phyloP scores from a whole-genome alignment of 35 echinoderm and acorn worm genomes.

The Chiridota heheva region DNA sequence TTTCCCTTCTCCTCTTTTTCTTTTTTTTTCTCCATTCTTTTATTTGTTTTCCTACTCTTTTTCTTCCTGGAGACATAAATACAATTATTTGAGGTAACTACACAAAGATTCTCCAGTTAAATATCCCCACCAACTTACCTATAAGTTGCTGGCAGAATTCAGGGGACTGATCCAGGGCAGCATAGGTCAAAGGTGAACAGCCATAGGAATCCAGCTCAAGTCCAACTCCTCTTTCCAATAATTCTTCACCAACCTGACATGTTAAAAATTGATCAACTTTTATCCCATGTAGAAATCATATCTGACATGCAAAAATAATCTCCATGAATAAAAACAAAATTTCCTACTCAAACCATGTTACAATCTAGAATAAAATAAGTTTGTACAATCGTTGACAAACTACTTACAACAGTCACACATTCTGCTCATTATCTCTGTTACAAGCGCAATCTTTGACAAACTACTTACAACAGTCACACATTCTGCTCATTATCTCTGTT shows the following conservation, averaged over 20 bases:
- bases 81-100: conserved; percentile 25
- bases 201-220: conserved; percentile 26
- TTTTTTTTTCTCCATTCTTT: conserved; percentile 17
- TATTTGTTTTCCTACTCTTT: background rate
- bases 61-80: conserved; percentile 1
- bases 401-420: too few relatives aligned
- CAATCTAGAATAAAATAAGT: too few relatives aligned
- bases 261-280: too few relatives aligned
- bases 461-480: too few relatives aligned
- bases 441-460: too few relatives aligned
- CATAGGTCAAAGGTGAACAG: conserved; percentile 43
- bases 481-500: too few relatives aligned
- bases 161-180: conserved; percentile 39
- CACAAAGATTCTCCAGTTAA: background rate
- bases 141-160: conserved; percentile 35
- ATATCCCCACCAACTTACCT: background rate
- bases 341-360: too few relatives aligned
- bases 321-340: too few relatives aligned
- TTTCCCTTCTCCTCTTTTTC: conserved; percentile 3
- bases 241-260: conserved; percentile 36
- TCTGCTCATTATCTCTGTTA: too few relatives aligned
- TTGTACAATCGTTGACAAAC: too few relatives aligned
- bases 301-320: too few relatives aligned
- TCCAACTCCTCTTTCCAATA: conserved; percentile 27
- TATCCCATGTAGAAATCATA: too few relatives aligned